Evolutionary conservation across 2,797 vertebrate genomes (phyloP).

Genomic region (Trachurus trachurus): DNA sequence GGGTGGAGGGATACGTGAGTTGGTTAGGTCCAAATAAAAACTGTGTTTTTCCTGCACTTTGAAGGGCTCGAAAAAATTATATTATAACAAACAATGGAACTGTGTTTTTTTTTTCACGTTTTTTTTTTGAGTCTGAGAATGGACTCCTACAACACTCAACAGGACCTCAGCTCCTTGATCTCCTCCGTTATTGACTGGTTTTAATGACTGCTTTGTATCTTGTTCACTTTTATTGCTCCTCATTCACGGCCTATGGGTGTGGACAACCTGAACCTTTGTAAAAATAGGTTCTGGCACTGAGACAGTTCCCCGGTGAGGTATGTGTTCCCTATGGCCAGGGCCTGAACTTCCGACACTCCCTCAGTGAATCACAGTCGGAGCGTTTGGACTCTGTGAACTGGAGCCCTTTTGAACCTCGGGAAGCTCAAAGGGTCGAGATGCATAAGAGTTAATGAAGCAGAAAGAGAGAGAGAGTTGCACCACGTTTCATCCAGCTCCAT

Average conservation of each 20-base stretch:
- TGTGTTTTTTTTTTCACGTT: no score
- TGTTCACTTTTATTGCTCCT: neutral
- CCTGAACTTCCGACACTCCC: slow-evolving; percentile 41
- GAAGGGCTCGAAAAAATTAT: no score
- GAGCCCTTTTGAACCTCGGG: neutral
- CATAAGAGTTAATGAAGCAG: slow-evolving; percentile 2
- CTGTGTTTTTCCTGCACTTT: no score
- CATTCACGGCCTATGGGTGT: neutral
- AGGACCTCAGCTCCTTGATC: neutral
- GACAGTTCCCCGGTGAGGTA: neutral
- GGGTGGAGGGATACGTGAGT: no score
- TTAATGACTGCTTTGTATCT: neutral
- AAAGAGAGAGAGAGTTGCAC: neutral
- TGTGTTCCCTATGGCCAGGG: slow-evolving; percentile 21
- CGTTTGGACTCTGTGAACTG: neutral
- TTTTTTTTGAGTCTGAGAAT: no score
- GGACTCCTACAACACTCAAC: no score
- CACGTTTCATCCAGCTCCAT: neutral
- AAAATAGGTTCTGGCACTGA: neutral
- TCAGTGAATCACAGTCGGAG: slow-evolving; percentile 15
- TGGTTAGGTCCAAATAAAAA: no score
- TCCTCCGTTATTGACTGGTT: no score
- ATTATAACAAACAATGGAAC: no score
- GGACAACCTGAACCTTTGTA: neutral
- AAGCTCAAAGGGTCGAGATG: neutral